Percentiles rank a stretch among this genome's conserved stretches.
Conservation (phyloP, 2,888 invertebrate species). For the Celastrina argiolus region DNA sequence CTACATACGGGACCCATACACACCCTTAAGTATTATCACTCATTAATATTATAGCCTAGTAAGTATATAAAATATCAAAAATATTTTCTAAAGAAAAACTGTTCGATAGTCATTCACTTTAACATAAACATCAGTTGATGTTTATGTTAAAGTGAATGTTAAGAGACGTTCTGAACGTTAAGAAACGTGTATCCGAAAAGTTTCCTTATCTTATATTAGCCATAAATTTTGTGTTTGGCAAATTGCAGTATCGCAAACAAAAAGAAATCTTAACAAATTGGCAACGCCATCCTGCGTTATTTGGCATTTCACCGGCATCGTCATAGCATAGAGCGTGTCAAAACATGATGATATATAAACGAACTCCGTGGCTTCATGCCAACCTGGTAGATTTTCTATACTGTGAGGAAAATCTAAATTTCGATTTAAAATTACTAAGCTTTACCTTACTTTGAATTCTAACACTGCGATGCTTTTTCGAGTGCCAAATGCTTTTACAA, state of each 20-base stretch:
- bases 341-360: conserved; percentile 71
- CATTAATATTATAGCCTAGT: no score
- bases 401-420: conserved; percentile 26
- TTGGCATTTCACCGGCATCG: conserved; percentile 48
- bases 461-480: no score
- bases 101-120: not conserved
- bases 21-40: no score
- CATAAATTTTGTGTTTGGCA: conserved; percentile 17
- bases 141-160: not conserved
- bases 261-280: conserved; percentile 35
- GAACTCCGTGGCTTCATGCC: conserved; percentile 62
- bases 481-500: no score
- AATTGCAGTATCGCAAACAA: conserved; percentile 28
- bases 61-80: no score
- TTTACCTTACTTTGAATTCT: no score
- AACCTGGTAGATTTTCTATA: conserved; percentile 51
- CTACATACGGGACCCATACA: no score
- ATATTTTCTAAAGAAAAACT: no score
- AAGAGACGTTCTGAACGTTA: not conserved
- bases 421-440: not conserved
- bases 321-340: conserved; percentile 55
- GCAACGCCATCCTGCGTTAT: conserved; percentile 38
- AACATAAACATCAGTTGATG: not conserved
- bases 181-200: not conserved
- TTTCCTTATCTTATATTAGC: not conserved